These are phyloP conservation scores for Dufourea novaeangliae DNA, from an alignment of 1,140 invertebrate species.

Conservation along the genomic window DNA sequence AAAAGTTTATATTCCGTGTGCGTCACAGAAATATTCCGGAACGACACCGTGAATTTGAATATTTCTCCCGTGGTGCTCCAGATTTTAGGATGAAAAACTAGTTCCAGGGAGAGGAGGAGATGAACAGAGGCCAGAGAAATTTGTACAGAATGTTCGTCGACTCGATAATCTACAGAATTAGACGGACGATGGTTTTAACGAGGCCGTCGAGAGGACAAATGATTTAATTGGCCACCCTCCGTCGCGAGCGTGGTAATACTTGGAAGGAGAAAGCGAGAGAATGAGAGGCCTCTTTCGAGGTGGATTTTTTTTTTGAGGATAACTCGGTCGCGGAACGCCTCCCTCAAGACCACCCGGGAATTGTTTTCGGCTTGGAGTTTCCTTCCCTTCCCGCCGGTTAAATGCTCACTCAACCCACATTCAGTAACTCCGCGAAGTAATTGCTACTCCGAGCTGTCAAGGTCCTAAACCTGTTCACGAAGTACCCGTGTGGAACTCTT, in stretches of 20 bases:
- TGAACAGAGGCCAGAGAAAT: background rate
- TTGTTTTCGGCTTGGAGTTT: slow-evolving; percentile 55
- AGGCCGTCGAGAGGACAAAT: background rate
- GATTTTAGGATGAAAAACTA: no score
- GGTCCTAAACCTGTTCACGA: slow-evolving; percentile 38
- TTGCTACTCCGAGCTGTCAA: slow-evolving; percentile 57
- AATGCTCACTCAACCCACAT: slow-evolving; percentile 61
- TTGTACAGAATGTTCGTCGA: background rate
- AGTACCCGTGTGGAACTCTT: slow-evolving; percentile 58
- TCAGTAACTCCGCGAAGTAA: slow-evolving; percentile 55
- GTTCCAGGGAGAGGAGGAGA: no score
- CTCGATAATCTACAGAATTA: background rate
- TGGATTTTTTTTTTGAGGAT: slow-evolving; percentile 7
- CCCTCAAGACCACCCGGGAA: slow-evolving; percentile 48
- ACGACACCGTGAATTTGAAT: slow-evolving; percentile 36
- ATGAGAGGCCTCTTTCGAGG: background rate
- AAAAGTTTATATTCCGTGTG: slow-evolving; percentile 30
- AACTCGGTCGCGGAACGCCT: slow-evolving; percentile 11
- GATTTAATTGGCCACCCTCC: background rate
- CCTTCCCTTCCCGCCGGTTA: no score
- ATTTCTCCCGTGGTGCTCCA: slow-evolving; percentile 29
- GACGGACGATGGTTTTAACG: background rate
- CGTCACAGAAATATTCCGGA: slow-evolving; percentile 23
- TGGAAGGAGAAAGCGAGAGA: background rate
- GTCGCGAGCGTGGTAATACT: background rate